Conservation (phyloP, 2,797 vertebrate genomes). For the Myoxocephalus aenaeus region DNA sequence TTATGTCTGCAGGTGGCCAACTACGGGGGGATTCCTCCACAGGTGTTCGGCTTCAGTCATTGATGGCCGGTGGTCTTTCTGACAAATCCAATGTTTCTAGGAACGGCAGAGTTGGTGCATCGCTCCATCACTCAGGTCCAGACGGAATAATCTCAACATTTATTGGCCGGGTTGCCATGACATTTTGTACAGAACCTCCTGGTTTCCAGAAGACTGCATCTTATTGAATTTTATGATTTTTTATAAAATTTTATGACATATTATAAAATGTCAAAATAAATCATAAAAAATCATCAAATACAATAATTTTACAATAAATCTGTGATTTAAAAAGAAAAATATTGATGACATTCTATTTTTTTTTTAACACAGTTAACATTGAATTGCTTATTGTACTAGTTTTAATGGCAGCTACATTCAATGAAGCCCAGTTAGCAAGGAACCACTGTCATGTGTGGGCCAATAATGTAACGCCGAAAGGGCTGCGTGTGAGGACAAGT, state of each 20-base stretch:
- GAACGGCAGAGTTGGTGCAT: not conserved
- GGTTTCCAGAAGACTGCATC: too few species aligned
- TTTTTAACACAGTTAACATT: too few species aligned
- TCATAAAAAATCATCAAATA: too few species aligned
- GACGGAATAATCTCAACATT: not conserved
- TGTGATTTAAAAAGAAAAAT: too few species aligned
- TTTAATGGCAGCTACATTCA: constrained; percentile 37
- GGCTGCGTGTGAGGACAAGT: not conserved
- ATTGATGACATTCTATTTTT: too few species aligned
- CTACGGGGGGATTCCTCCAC: constrained; percentile 18
- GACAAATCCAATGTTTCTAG: not conserved
- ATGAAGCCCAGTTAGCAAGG: constrained; percentile 10
- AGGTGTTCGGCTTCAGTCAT: constrained; percentile 19
- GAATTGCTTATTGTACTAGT: too few species aligned
- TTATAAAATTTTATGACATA: too few species aligned
- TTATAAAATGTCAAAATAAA: too few species aligned
- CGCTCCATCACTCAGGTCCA: not conserved
- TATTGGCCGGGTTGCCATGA: too few species aligned
- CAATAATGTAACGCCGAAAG: not conserved
- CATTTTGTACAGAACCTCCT: too few species aligned
- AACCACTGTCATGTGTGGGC: constrained; percentile 7
- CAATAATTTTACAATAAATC: too few species aligned
- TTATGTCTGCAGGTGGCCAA: constrained; percentile 41
- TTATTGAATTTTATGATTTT: too few species aligned
- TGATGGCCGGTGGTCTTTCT: not conserved